Evolutionary conservation across 1,140 invertebrate species (phyloP).

Genomic region (Drosophila santomea): DNA sequence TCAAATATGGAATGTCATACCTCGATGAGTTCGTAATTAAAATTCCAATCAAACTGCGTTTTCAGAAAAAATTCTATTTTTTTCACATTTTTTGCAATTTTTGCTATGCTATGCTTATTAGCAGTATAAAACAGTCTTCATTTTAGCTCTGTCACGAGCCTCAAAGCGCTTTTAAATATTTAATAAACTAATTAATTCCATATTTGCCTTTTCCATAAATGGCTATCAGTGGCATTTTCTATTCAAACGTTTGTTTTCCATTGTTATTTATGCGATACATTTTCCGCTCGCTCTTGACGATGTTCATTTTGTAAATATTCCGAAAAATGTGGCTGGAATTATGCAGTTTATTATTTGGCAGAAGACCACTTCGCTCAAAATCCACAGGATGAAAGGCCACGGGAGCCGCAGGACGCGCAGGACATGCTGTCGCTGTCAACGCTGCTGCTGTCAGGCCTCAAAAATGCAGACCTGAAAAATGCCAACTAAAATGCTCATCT

Average conservation of each 20-base stretch:
- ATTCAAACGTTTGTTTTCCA: slow-evolving; percentile 26
- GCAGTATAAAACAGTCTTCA: too few relatives aligned
- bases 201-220: slow-evolving; percentile 18
- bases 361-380: not conserved
- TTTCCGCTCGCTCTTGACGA: not conserved
- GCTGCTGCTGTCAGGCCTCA: slow-evolving; percentile 26
- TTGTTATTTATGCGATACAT: slow-evolving; percentile 39
- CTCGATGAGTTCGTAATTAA: too few relatives aligned
- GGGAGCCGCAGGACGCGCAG: slow-evolving; percentile 40
- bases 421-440: slow-evolving; percentile 36
- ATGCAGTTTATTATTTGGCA: slow-evolving; percentile 52
- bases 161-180: slow-evolving; percentile 10
- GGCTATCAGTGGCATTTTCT: slow-evolving; percentile 17
- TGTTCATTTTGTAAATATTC: slow-evolving; percentile 42
- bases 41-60: too few relatives aligned
- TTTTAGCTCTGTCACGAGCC: too few relatives aligned
- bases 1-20: too few relatives aligned
- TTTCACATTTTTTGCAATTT: too few relatives aligned
- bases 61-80: too few relatives aligned
- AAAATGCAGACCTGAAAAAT: slow-evolving; percentile 61
- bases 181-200: slow-evolving; percentile 37
- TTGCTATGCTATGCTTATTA: too few relatives aligned
- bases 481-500: slow-evolving; percentile 39
- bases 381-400: slow-evolving; percentile 19
- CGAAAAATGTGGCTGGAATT: slow-evolving; percentile 41